phyloP scores from a whole-genome alignment of 92 coral and sea anemone species.

The Porites rus region DNA sequence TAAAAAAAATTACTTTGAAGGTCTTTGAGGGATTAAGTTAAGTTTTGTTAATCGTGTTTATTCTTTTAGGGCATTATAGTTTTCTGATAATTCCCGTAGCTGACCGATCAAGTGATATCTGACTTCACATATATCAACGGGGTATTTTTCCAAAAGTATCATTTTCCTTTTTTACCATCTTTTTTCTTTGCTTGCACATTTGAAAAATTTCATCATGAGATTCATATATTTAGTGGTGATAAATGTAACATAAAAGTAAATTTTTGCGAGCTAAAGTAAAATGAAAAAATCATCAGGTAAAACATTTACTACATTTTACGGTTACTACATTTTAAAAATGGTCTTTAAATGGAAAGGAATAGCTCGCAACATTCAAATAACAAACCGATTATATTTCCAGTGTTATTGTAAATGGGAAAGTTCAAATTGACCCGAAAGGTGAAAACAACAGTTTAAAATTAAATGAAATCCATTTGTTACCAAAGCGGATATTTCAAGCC shows the following conservation, averaged over 20 bases:
- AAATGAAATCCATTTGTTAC: slow-evolving; percentile 11
- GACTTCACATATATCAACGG: neutral
- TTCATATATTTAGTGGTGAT: neutral
- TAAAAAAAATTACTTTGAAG: slow-evolving; percentile 25
- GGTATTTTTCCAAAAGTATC: neutral
- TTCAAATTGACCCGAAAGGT: neutral
- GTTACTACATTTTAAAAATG: neutral
- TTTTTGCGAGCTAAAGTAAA: neutral
- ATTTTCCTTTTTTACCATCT: neutral
- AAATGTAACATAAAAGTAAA: neutral
- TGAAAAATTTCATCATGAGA: neutral
- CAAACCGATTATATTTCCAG: neutral
- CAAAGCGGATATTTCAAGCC: slow-evolving; percentile 19
- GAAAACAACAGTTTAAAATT: neutral
- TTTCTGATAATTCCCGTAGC: slow-evolving; percentile 29
- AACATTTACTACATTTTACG: neutral
- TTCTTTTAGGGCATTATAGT: neutral
- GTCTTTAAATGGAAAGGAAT: neutral
- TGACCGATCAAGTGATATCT: slow-evolving; percentile 3
- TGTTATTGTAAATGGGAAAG: neutral
- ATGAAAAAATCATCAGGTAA: neutral
- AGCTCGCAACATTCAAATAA: neutral
- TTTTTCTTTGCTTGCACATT: neutral
- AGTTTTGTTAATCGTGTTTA: slow-evolving; percentile 22
- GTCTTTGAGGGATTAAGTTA: slow-evolving; percentile 24